Conservation (phyloP, 1,140 invertebrate genomes). For the Anastrepha ludens region DNA sequence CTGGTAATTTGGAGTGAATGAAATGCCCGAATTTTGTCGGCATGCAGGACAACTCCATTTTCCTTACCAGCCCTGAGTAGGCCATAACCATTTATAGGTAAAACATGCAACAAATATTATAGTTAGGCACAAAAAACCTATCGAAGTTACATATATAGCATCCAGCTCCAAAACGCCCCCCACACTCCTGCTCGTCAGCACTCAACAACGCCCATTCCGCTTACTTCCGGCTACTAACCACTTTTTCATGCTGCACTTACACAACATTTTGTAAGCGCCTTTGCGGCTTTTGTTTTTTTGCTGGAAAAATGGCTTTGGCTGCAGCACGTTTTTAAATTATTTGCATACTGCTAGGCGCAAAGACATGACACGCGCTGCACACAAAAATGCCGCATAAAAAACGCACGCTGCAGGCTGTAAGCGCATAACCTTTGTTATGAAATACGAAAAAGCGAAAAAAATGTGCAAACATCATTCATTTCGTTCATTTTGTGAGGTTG, state of each 20-base stretch:
- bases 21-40: too few relatives aligned
- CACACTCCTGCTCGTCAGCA: too few relatives aligned
- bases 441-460: not conserved
- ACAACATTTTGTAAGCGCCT: not conserved
- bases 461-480: conserved; percentile 14
- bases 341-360: conserved; percentile 44
- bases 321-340: conserved; percentile 39
- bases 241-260: not conserved
- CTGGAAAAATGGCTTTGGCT: not conserved
- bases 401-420: not conserved
- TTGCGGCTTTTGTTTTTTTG: not conserved
- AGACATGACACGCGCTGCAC: conserved; percentile 1
- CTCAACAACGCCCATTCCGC: not conserved
- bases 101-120: too few relatives aligned
- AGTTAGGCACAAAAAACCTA: too few relatives aligned
- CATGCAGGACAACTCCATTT: too few relatives aligned
- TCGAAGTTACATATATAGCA: too few relatives aligned
- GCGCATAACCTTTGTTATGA: not conserved
- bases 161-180: too few relatives aligned
- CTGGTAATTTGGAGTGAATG: too few relatives aligned
- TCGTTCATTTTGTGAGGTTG: not conserved
- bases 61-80: too few relatives aligned
- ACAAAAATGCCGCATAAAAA: conserved; percentile 14
- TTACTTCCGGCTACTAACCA: conserved; percentile 15
- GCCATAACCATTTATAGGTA: too few relatives aligned